Conservation (phyloP, 2,113 vertebrate species). For the Beaufortia kweichowensis region DNA sequence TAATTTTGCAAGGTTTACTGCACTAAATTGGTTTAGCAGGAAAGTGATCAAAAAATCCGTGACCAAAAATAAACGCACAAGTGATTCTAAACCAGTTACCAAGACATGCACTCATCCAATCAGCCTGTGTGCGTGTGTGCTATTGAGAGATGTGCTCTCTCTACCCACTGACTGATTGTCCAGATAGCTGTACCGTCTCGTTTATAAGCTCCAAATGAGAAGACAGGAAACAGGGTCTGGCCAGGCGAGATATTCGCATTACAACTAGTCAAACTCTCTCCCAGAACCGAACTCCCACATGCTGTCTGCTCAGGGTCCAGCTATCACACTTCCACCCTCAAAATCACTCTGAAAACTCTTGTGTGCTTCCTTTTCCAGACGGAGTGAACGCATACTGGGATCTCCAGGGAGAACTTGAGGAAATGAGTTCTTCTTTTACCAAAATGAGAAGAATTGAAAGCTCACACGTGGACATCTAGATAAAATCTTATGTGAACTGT, state of each 20-base stretch:
- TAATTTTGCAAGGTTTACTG: constrained; percentile 8
- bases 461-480: constrained; percentile 15
- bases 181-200: constrained; percentile 40
- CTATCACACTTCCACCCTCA: constrained; percentile 29
- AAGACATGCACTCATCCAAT: constrained; percentile 10
- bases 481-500: neutral
- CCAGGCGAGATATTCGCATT: constrained; percentile 42
- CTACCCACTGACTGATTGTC: constrained; percentile 29
- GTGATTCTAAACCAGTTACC: neutral
- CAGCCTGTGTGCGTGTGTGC: neutral
- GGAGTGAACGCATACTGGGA: constrained; percentile 16
- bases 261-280: constrained; percentile 48
- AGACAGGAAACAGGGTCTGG: constrained; percentile 35
- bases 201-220: constrained; percentile 39
- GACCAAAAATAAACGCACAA: constrained; percentile 3
- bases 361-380: neutral
- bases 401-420: neutral
- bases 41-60: neutral
- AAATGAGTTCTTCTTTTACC: neutral
- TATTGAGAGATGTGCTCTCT: constrained; percentile 17
- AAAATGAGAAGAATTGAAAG: constrained; percentile 11
- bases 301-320: constrained; percentile 32
- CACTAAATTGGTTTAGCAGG: neutral
- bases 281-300: constrained; percentile 38
- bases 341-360: constrained; percentile 34